Evolutionary conservation across 1,140 invertebrate species (phyloP), one percentile per base, ranked within the genome.

Genomic region (Platyscapa corneri): DNA sequence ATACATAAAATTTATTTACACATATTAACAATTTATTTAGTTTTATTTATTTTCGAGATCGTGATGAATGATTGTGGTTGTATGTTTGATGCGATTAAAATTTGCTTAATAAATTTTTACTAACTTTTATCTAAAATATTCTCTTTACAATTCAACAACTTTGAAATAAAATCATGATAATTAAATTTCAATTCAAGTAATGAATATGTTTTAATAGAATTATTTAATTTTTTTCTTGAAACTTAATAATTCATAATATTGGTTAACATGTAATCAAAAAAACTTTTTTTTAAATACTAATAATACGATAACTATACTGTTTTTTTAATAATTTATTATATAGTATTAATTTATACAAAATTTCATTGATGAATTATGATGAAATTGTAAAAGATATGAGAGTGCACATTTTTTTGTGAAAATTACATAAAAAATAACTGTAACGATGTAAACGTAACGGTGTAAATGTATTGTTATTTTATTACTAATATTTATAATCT

Each of bases 11-110:
- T 77, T 37, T 86, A 82, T 86, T 82, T 82, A 86, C 74, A 86
- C 77, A 67, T 86, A 82, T 86, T 46, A 86, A 86, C 74, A 77
- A 70, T 86, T 86, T 70, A 65, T 56, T 85, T 70, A 64, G 53
- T 77, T 82, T 56, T 18, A n/a, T 82, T n/a, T n/a, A n/a, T n/a
- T n/a, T n/a, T 67, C 77, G 82, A 20, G 16, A 82, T 82, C 53
- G 23, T 34, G 32, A 65, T 75, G 37, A 49, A 81, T 49, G 32
- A 53, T 49, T 65, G 37, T n/a, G n/a, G n/a, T n/a, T n/a, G n/a
- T n/a, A n/a, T n/a, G n/a, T 74, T 46, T 46, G 12, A 46, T n/a
- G n/a, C 39, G 60, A 76, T 75, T 76, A 34, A 65, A 23, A n/a
- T 46, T 67, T 27, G 76, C 23, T 76, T 49, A 30, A 76, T 20